Percentiles rank a stretch among this genome's conserved stretches.
These are phyloP conservation scores for Cyclophora albipunctata DNA, from an alignment of 2,888 invertebrate species.

Conservation along the genomic window DNA sequence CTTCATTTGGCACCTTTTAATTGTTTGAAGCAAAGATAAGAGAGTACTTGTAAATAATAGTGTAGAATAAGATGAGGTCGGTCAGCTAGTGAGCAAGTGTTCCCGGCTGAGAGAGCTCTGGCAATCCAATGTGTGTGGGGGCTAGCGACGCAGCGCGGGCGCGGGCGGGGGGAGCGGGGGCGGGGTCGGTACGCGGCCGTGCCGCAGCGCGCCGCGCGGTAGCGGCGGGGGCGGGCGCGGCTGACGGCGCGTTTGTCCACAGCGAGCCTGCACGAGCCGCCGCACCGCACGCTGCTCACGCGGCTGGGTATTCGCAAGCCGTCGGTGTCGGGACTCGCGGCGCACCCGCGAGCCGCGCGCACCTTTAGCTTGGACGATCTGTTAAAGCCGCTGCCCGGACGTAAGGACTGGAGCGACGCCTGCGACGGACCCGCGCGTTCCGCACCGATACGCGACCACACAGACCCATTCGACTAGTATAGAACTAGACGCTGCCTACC, in stretches of 20 bases:
- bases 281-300: conserved; percentile 83
- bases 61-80: neutral
- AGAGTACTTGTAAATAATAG: neutral
- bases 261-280: conserved; percentile 65
- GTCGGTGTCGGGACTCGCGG: conserved; percentile 87
- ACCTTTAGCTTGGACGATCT: conserved; percentile 93
- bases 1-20: neutral
- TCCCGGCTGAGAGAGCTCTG: conserved; percentile 21
- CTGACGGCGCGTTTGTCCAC: conserved; percentile 66
- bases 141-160: conserved; percentile 43
- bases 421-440: conserved; percentile 58
- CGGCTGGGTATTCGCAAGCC: conserved; percentile 92
- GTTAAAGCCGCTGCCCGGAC: conserved; percentile 87
- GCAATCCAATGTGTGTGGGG: conserved; percentile 49
- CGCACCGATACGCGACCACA: conserved; percentile 29
- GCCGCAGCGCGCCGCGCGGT: conserved; percentile 28
- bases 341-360: conserved; percentile 82
- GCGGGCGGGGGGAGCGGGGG: conserved; percentile 6
- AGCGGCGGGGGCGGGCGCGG: conserved; percentile 22
- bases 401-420: conserved; percentile 78
- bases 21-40: neutral
- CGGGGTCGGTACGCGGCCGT: conserved; percentile 48
- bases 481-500: neutral
- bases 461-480: too few relatives aligned
- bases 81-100: too few relatives aligned